phyloP scores from a whole-genome alignment of 1,140 invertebrate genomes.

The Sycophaga agraensis region DNA sequence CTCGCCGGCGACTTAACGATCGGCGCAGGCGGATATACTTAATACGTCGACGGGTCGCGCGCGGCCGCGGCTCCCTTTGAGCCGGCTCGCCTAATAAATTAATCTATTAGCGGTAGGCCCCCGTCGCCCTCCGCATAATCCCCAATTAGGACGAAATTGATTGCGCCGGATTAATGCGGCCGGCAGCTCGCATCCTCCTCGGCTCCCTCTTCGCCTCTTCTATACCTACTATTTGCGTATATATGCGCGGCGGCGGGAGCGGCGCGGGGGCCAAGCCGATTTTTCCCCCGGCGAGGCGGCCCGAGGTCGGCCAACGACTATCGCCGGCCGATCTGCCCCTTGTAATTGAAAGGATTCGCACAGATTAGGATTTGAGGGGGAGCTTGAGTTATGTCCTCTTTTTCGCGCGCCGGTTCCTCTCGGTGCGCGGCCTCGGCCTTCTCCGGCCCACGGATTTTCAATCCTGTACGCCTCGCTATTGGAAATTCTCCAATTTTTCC shows the following conservation, averaged over 20 bases:
- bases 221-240: background rate
- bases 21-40: conserved; percentile 35
- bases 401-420: no score
- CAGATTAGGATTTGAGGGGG: background rate
- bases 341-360: conserved; percentile 14
- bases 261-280: background rate
- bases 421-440: no score
- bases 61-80: conserved; percentile 49
- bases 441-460: no score
- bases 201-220: background rate
- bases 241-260: background rate
- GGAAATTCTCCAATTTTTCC: no score
- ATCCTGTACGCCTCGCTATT: no score
- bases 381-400: background rate
- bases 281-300: background rate
- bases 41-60: conserved; percentile 38
- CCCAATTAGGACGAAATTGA: conserved; percentile 56
- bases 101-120: conserved; percentile 52
- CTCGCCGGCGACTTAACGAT: conserved; percentile 35
- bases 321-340: background rate
- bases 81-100: conserved; percentile 53
- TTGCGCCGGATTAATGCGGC: conserved; percentile 49
- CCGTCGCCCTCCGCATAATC: conserved; percentile 44
- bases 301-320: background rate
- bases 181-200: background rate